Evolutionary conservation across 30 jellyfish, hydroid and myxozoan genomes (phyloP), one percentile per base, ranked within the genome.

Genomic region (Turritopsis dohrnii): DNA sequence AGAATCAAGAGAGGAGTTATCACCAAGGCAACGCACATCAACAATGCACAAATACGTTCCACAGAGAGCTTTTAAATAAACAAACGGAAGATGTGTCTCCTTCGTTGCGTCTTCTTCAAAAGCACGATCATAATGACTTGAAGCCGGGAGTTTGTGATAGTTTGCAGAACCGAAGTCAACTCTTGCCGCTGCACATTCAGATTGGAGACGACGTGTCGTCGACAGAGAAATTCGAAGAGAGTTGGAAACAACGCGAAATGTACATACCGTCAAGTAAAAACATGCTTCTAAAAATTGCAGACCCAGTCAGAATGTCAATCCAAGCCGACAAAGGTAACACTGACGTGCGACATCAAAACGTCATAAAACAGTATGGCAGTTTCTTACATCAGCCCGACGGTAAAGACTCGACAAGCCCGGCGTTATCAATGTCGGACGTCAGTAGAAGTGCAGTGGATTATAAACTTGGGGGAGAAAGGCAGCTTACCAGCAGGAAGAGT

Each of bases 391-490:
- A 69, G 19, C 77, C 77, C 31, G 77, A 69, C 30, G 77, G 77
- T 69, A 69, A 69, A 27, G 77, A 69, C 77, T 69, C 77, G 16
- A 69, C 77, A n/a, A 23, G 31, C 9, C 77, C 77, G 77, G 30
- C 77, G 0, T 1, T 69, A 27, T 69, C 77, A 9, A 69, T 27
- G 16, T 69, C 77, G 0, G 77, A 69, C 60, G 60, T 13, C 60
- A 41, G 60, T 13, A 41, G 60, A 69, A 69, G 77, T 27, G 30
- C 28, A 69, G 8, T 69, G 0, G 77, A 69, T 8, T 23, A 69
- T n/a, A 69, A 69, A 69, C 30, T 69, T 69, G 30, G 77, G 30
- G 30, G 17, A 69, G 22, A 69, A 69, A 8, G 16, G 16, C 28
- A 69, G 30, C 19, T 27, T 21, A 7, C 30, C 16, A 41, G 13